Evolutionary conservation across 2,888 invertebrate genomes (phyloP).

Genomic region (Philonicus albiceps): DNA sequence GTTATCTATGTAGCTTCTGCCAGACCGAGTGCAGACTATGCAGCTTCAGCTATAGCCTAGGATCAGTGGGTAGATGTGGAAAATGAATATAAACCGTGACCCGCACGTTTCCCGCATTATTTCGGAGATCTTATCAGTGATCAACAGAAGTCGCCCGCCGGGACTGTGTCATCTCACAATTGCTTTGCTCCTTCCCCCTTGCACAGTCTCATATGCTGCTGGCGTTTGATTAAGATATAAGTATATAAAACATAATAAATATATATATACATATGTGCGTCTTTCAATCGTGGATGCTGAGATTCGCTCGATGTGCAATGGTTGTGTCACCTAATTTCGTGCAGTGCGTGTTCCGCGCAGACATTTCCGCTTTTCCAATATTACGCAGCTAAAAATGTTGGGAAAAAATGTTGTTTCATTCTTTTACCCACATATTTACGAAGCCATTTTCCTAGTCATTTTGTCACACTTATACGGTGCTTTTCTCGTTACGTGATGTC

Average conservation of each 20-base stretch:
- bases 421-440: background rate
- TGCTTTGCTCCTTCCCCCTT: background rate
- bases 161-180: background rate
- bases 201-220: background rate
- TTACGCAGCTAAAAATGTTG: background rate
- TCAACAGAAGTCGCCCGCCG: background rate
- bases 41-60: background rate
- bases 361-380: slow-evolving; percentile 21
- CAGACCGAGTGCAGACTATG: background rate
- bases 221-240: background rate
- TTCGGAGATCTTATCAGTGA: background rate
- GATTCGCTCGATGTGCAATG: background rate
- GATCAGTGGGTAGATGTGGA: slow-evolving; percentile 3
- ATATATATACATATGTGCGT: background rate
- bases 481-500: slow-evolving; percentile 38
- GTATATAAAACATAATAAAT: background rate
- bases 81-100: slow-evolving; percentile 26
- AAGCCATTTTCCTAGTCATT: background rate
- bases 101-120: slow-evolving; percentile 19
- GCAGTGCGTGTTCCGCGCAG: background rate
- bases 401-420: background rate
- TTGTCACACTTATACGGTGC: background rate
- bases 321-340: slow-evolving; percentile 30
- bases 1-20: background rate
- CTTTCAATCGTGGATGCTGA: background rate